Base-by-base conservation (phyloP, 2,888 invertebrate genomes). In the Cosmia pyralina region DNA sequence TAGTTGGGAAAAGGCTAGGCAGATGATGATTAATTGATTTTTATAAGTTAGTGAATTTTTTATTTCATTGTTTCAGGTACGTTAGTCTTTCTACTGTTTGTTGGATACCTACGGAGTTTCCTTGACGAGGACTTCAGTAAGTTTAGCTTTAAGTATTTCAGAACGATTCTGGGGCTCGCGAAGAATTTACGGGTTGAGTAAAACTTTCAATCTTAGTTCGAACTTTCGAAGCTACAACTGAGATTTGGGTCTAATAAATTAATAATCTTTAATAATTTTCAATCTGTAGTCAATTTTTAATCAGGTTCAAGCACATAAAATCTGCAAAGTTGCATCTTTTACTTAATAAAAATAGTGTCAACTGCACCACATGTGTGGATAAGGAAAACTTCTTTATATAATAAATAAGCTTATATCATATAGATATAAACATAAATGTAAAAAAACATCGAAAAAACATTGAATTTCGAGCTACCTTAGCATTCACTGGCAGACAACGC, bases 51-150 rank as follows among this genome's bases (percentile, higher is more conserved):
- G 13, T 65, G 7, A 53, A n/a, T 58, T 46, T 59, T 59, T 5
- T 44, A n/a, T 79, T 63, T 17, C 48, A 22, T 82, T 72, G 68
- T 82, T 82, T 34, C 81, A 82, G 81, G 81, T 82, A 82, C 48
- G 79, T 59, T 70, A 4, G 4, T 46, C 38, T 41, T 55, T 58
- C n/a, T 73, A 41, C 38, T 58, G 13, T 44, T 53, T 44, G 17
- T 53, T 64, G 52, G n/a, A 64, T 7, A 48, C 28, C 8, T 8
- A n/a, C 15, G 17, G 11, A 38, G 19, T 64, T 60, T 46, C n/a
- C 2, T 52, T 41, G 11, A 22, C 11, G 44, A 77, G 28, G 34
- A 60, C n/a, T 1, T 38, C 22, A 10, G 59, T 71, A 77, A 53
- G 64, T 63, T 72, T 57, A 55, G 13, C 17, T 19, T 41, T 52